Evolutionary conservation across 2,113 vertebrate species (phyloP), one percentile per base, ranked within the genome.

Genomic region (Chlamydotis undulata): DNA sequence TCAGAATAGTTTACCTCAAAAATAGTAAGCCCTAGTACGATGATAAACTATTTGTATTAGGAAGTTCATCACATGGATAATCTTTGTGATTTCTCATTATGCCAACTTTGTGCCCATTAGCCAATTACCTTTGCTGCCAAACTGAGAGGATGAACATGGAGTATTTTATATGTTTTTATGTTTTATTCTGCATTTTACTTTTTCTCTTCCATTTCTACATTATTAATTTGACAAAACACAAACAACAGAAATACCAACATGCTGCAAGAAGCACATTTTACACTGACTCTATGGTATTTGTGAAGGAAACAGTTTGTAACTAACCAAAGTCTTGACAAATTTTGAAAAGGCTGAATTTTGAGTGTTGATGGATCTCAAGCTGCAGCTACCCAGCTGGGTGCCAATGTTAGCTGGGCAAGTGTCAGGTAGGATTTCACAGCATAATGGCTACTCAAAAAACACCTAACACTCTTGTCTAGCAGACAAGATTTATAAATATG

Each of bases 401-500:
- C 33, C 55, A 43, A 11, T 82, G 35, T 87, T 81, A 82, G 55
- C 50, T 29, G 75, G 45, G 28, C 26, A 83, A 93, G 75, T 56
- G 75, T 92, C 75, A 95, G 39, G 19, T 28, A 80, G 55, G 61
- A 93, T 92, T 92, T 96, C 71, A 87, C 50, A 83, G 50, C 45
- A 52, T 45, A 81, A 61, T 21, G 22, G 85, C 70, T 56, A 61
- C 77, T 80, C 19, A 89, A 86, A 91, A 57, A 96, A 67, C 43
- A 91, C 89, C 61, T 53, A 39, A 49, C 31, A 45, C 82, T 75
- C 53, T 76, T 52, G 39, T 55, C 63, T 69, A 89, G 52, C 19
- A 82, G 94, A 65, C 28, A 49, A 63, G 64, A 86, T 96, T 96
- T 94, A 96, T 96, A 89, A 55, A 92, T 88, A 89, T 53, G 93